Evolutionary conservation across 2,797 vertebrate species (phyloP).

Genomic region (Spatula versicolor): DNA sequence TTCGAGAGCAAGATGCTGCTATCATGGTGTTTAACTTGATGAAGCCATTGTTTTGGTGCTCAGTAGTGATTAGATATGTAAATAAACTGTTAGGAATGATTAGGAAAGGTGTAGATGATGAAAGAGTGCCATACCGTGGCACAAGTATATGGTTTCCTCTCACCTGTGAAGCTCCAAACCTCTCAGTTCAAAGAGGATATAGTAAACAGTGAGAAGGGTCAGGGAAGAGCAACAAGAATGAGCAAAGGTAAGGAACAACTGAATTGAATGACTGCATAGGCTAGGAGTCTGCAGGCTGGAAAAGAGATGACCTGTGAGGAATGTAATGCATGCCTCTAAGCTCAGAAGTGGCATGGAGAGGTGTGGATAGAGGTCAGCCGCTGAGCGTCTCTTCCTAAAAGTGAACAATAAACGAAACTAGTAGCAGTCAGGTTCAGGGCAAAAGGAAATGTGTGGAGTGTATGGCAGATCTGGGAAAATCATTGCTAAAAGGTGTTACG

Average conservation of each 20-base stretch:
- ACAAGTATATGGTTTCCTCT: background rate
- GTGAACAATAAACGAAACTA: background rate
- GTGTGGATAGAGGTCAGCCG: background rate
- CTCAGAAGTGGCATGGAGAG: background rate
- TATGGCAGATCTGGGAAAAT: background rate
- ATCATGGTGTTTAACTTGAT: background rate
- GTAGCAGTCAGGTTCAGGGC: background rate
- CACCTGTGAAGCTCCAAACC: background rate
- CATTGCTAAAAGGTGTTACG: background rate
- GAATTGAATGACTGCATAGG: background rate
- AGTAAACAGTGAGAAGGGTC: background rate
- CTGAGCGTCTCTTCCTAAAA: background rate
- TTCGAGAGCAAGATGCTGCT: background rate
- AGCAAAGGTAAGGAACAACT: background rate
- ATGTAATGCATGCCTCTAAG: background rate
- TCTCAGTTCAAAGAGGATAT: background rate
- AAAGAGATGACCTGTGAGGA: background rate
- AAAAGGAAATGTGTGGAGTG: background rate
- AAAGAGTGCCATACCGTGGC: background rate
- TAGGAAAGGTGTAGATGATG: background rate
- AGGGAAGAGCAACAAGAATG: background rate
- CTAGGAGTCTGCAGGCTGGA: background rate
- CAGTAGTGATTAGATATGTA: background rate
- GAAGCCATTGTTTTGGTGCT: background rate
- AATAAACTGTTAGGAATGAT: background rate